Base-by-base conservation (phyloP, 2,113 vertebrate genomes). In the Emydura subglobosa region DNA sequence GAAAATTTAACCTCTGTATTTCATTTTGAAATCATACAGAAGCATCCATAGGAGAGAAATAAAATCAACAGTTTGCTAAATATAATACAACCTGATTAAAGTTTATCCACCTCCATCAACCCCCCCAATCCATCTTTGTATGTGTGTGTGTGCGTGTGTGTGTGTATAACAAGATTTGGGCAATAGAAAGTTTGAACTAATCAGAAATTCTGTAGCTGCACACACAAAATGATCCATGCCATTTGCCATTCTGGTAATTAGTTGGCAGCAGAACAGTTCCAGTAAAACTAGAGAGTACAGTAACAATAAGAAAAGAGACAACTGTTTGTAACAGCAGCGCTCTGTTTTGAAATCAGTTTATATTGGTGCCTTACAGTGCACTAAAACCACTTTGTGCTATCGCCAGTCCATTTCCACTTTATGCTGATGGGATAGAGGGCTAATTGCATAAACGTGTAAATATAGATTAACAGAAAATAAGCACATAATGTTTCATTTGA, bases 41-140 rank as follows among this genome's bases (percentile, higher is more conserved):
- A 95, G 81, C 85, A 81, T 39, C 85, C 50, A 1, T 94, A 97
- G 95, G 57, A 0, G 1, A 91, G 95, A 93, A 76, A 96, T 93
- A 96, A 96, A 96, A 96, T 88, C 83, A 94, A 91, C 91, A 92
- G 76, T 94, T 89, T 84, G 92, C 84, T 97, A 95, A 96, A 44
- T 51, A 49, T 83, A 96, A 81, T 51, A 54, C 51, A 82, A 2
- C 7, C 54, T 31, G 53, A 34, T 89, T 91, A 81, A 4, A 25
- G 54, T 87, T 91, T 11, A 65, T 90, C 53, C 42, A 85, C 42
- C 13, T 29, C n/a, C 1, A 42, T 91, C 72, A 61, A 50, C 55
- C 34, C 65, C 10, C 25, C 42, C 83, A 54, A 6, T 57, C 27
- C 31, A 1, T 2, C 55, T 86, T 39, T 50, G 16, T 47, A 8